These are phyloP conservation scores for Zophobas morio DNA, from an alignment of 1,140 invertebrate species.

Conservation along the genomic window DNA sequence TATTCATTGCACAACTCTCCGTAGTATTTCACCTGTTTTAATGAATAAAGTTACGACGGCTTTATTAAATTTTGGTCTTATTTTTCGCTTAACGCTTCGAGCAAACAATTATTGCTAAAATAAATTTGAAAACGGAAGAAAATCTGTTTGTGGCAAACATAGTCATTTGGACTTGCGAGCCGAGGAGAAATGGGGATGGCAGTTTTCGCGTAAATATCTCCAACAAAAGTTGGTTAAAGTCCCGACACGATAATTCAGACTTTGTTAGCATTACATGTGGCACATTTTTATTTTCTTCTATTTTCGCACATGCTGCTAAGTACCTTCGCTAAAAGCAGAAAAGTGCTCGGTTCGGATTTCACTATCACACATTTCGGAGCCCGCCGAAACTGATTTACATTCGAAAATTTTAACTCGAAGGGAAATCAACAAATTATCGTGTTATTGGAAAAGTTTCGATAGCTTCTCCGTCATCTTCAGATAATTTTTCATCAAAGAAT, in stretches of 20 bases:
- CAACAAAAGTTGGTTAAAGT: neutral
- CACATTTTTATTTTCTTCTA: conserved; percentile 20
- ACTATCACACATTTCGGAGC: conserved; percentile 1
- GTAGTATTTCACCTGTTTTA: conserved; percentile 22
- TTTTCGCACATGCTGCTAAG: conserved; percentile 17
- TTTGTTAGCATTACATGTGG: neutral
- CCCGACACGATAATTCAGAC: neutral
- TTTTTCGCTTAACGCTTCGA: neutral
- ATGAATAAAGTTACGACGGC: conserved; percentile 30
- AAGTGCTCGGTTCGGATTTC: conserved; percentile 20
- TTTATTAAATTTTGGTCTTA: conserved; percentile 27
- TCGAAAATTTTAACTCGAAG: neutral
- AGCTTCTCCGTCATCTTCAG: neutral
- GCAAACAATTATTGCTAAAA: neutral
- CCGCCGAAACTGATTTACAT: neutral
- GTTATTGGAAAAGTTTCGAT: neutral
- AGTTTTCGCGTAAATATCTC: neutral
- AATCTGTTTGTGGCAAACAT: neutral
- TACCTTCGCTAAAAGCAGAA: conserved; percentile 15
- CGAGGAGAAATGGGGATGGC: conserved; percentile 3
- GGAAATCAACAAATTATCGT: neutral
- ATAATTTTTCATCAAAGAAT: neutral
- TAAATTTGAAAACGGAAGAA: conserved; percentile 1
- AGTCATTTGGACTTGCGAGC: neutral
- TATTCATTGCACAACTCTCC: conserved; percentile 16